phyloP scores from a whole-genome alignment of 2,113 vertebrate genomes.

The Lota lota region DNA sequence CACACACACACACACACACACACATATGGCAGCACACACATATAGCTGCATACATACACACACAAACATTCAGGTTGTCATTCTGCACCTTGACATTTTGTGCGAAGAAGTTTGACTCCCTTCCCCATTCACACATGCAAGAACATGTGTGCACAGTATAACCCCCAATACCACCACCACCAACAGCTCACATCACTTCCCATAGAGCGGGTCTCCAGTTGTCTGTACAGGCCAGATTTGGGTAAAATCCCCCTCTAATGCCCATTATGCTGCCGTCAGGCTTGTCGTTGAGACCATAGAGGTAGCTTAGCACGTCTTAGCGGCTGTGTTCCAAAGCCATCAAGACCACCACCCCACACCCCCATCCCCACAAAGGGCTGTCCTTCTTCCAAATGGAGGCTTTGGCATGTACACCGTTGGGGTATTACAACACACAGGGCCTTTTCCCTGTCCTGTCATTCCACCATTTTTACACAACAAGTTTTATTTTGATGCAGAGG shows the following conservation, averaged over 20 bases:
- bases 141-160: neutral
- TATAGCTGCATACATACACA: neutral
- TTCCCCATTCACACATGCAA: too few species aligned
- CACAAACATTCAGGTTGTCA: neutral
- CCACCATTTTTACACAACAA: conserved; percentile 3
- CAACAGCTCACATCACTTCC: neutral
- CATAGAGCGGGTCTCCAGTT: too few species aligned
- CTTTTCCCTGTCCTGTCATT: conserved; percentile 6
- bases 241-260: conserved; percentile 51
- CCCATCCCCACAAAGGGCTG: conserved; percentile 18
- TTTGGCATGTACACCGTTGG: conserved; percentile 21
- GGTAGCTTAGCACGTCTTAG: conserved; percentile 59
- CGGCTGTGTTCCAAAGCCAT: conserved; percentile 49
- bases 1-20: neutral
- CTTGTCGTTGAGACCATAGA: conserved; percentile 57
- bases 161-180: conserved; percentile 12
- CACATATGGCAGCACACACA: neutral
- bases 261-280: conserved; percentile 47
- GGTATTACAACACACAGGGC: conserved; percentile 16
- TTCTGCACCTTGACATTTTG: too few species aligned
- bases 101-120: too few species aligned
- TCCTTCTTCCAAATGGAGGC: conserved; percentile 35
- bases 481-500: conserved; percentile 18
- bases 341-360: conserved; percentile 58
- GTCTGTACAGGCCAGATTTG: conserved; percentile 40